Evolutionary conservation across 2,113 vertebrate species (phyloP), one percentile per base, ranked within the genome.

Genomic region (Picathartes gymnocephalus): DNA sequence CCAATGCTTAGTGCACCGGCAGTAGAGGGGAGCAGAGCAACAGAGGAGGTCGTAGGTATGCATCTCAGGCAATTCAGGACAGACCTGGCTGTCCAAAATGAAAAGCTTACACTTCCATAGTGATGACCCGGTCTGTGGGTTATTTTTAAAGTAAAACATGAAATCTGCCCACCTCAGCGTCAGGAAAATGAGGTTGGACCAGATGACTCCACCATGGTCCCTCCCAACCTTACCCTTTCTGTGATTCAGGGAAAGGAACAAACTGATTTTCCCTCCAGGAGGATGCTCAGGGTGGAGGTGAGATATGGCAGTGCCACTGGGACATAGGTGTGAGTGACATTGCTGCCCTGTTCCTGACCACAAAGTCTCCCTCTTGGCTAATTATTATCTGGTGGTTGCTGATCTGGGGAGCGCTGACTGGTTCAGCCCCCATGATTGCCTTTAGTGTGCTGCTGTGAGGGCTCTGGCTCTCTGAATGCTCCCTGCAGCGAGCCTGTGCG

Each of bases 361-460:
- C 45, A 30, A 30, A 18, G 13, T 30, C 45, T 48, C 48, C 27
- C 20, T 50, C 19, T 71, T 48, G 48, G 18, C 16, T 87, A 20
- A 56, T 68, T 79, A 28, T 40, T 16, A 15, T 14, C 33, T 16
- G 9, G 10, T 37, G 48, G n/a, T 22, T 62, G 30, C 39, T 47
- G 69, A 81, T 10, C 27, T 37, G 23, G 45, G 20, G n/a, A 19
- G 15, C 25, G 16, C 4, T 4, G 44, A 28, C 33, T 19, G 37
- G 14, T 27, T 86, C 64, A 61, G 12, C 5, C 22, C 10, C 19
- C 7, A 1, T 0, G 0, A 8, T 4, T 89, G 21, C 28, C 39
- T 45, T 73, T 15, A 8, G 8, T 4, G 0, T 16, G n/a, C 58
- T 86, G 50, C 60, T 35, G 5, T 12, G 28, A 19, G 33, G 13